These are phyloP conservation scores for Tetramorium alpestre DNA, from an alignment of 1,140 invertebrate genomes.

Conservation along the genomic window DNA sequence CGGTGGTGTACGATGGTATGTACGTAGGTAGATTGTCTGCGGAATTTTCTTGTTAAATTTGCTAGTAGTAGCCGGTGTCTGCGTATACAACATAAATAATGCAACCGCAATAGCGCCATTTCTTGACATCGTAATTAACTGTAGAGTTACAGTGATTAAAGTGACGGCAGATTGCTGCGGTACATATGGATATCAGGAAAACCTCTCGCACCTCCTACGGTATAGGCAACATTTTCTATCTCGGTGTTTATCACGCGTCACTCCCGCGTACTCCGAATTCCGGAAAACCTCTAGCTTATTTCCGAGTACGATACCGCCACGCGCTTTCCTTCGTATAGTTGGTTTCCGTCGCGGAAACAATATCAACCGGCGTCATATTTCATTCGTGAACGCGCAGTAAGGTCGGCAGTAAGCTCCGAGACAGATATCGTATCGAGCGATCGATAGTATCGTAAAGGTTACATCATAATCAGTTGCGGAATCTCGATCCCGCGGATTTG, in stretches of 20 bases:
- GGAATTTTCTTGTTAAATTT: not conserved
- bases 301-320: constrained; percentile 34
- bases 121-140: not conserved
- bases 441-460: constrained; percentile 31
- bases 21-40: not conserved
- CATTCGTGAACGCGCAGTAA: not conserved
- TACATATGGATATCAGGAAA: not conserved
- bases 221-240: not conserved
- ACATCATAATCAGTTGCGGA: constrained; percentile 35
- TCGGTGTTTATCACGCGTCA: constrained; percentile 15
- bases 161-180: not conserved
- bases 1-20: not conserved
- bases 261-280: constrained; percentile 1
- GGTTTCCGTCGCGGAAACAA: constrained; percentile 34
- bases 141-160: not conserved
- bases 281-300: constrained; percentile 30
- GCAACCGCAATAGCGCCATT: not conserved
- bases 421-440: not conserved
- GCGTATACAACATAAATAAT: not conserved
- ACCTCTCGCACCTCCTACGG: not conserved
- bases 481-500: not conserved
- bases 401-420: not conserved
- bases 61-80: not conserved
- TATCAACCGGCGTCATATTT: constrained; percentile 44
- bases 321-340: constrained; percentile 6